These are phyloP conservation scores for Colostygia pectinataria DNA, from an alignment of 2,888 invertebrate genomes.

Conservation along the genomic window DNA sequence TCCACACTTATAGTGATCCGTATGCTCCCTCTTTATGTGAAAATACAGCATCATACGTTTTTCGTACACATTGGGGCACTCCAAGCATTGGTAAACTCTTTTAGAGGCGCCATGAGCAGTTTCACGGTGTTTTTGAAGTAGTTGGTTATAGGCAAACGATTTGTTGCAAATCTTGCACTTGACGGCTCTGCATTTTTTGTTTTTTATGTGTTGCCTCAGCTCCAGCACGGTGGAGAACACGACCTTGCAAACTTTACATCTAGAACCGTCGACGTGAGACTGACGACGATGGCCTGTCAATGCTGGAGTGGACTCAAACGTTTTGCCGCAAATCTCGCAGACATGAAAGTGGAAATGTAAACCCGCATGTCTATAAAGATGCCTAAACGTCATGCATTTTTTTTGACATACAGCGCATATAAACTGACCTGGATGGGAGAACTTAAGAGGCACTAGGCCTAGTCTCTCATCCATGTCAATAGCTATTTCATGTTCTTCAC, in stretches of 20 bases:
- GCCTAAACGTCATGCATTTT: conserved; percentile 16
- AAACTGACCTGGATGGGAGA: conserved; percentile 1
- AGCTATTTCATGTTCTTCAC: conserved; percentile 13
- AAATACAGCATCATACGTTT: conserved; percentile 13
- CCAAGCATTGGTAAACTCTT: conserved; percentile 10
- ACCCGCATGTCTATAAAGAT: conserved; percentile 30
- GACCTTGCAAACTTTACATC: conserved; percentile 8
- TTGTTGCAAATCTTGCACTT: conserved; percentile 15
- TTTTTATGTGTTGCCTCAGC: conserved; percentile 5
- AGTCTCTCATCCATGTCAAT: conserved; percentile 18
- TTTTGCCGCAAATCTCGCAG: conserved; percentile 26
- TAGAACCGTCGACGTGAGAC: conserved; percentile 6
- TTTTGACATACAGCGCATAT: conserved; percentile 15
- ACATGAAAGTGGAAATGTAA: conserved; percentile 26
- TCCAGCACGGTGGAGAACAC: background rate
- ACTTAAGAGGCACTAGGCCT: conserved; percentile 18
- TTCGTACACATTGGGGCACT: conserved; percentile 6
- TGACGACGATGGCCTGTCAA: conserved; percentile 1
- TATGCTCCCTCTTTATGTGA: conserved; percentile 16
- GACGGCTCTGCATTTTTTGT: background rate
- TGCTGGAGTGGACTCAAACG: background rate
- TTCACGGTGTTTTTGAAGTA: conserved; percentile 10
- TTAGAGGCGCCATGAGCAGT: conserved; percentile 11
- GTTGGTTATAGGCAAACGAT: background rate
- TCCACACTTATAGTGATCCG: conserved; percentile 11